Evolutionary conservation across 2,888 invertebrate species (phyloP).

Genomic region (Dinocampus coccinellae): DNA sequence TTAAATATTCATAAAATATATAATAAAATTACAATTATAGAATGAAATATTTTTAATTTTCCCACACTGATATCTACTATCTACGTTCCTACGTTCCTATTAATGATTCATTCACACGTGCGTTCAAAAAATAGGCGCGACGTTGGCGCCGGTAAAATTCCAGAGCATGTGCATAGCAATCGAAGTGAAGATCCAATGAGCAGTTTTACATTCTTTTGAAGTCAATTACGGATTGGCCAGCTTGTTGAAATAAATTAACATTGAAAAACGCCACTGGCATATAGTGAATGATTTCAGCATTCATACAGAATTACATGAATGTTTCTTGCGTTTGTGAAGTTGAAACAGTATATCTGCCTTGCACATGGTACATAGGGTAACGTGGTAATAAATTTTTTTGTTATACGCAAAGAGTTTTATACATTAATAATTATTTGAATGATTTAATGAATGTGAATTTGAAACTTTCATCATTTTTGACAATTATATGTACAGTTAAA

Average conservation of each 20-base stretch:
- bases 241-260: not conserved
- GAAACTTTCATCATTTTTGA: conserved; percentile 35
- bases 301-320: not conserved
- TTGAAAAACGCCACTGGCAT: not conserved
- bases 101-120: not conserved
- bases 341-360: not conserved
- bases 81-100: not conserved
- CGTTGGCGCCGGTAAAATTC: not conserved
- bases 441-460: conserved; percentile 23
- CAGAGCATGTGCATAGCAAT: too few relatives aligned
- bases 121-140: not conserved
- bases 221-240: not conserved
- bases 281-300: too few relatives aligned
- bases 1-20: conserved; percentile 15
- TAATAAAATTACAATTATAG: not conserved
- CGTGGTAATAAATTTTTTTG: not conserved
- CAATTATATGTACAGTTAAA: not conserved
- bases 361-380: conserved; percentile 15
- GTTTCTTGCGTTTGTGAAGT: not conserved
- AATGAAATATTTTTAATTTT: not conserved
- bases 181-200: not conserved
- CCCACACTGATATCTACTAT: not conserved
- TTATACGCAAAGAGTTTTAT: not conserved
- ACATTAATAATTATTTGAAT: conserved; percentile 3
- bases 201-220: not conserved